phyloP scores from a whole-genome alignment of 2,888 invertebrate genomes.

The Ochlodes sylvanus region DNA sequence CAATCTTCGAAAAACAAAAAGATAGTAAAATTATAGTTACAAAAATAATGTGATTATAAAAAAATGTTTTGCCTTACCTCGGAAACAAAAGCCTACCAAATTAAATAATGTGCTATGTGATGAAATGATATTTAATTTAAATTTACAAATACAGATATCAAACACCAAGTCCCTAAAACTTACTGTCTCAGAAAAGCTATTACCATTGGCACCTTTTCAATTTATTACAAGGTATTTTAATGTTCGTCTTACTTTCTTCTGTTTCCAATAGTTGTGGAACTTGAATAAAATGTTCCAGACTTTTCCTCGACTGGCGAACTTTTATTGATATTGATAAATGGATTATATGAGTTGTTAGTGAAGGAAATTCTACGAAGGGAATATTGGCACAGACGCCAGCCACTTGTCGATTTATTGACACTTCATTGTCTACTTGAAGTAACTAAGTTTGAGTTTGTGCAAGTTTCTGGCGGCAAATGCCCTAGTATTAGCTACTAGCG shows the following conservation, averaged over 20 bases:
- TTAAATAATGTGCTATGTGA: no score
- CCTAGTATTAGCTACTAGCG: no score
- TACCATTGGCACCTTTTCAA: neutral
- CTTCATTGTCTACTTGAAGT: conserved; percentile 27
- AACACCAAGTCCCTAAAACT: neutral
- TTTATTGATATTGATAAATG: conserved; percentile 38
- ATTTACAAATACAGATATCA: neutral
- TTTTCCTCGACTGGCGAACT: conserved; percentile 10
- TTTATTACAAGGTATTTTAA: neutral
- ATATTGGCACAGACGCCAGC: conserved; percentile 31
- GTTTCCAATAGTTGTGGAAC: conserved; percentile 24
- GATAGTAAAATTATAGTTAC: no score
- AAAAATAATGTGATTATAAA: no score
- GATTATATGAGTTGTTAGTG: conserved; percentile 36
- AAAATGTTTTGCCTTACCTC: no score
- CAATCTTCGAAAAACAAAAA: no score
- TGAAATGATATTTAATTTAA: no score
- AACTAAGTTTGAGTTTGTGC: conserved; percentile 18
- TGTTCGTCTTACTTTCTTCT: neutral
- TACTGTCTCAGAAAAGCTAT: neutral
- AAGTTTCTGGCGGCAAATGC: conserved; percentile 13
- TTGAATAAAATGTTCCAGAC: conserved; percentile 26
- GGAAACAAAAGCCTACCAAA: no score
- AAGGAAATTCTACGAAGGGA: conserved; percentile 29
- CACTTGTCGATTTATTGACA: conserved; percentile 37